phyloP scores from a whole-genome alignment of 2,113 vertebrate genomes.

The Saiga tatarica region DNA sequence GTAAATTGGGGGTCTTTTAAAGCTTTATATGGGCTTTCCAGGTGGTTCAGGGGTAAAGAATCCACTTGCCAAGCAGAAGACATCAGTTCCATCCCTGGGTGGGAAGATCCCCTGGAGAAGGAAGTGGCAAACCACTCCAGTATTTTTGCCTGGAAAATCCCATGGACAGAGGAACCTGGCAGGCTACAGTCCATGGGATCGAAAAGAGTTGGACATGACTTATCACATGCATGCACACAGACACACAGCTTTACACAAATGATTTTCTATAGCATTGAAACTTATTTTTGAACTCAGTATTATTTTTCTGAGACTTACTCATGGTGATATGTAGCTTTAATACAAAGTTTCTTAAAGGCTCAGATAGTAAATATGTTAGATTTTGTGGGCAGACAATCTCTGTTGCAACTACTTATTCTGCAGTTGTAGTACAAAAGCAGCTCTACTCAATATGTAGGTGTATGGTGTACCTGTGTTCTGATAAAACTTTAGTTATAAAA shows the following conservation, averaged over 20 bases:
- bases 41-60: background rate
- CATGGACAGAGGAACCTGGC: background rate
- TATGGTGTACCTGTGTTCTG: background rate
- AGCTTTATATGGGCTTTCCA: background rate
- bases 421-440: background rate
- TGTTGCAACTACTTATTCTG: background rate
- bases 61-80: background rate
- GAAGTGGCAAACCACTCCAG: background rate
- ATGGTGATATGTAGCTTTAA: background rate
- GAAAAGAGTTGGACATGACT: background rate
- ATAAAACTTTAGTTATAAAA: background rate
- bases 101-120: background rate
- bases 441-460: background rate
- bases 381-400: background rate
- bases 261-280: background rate
- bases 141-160: background rate
- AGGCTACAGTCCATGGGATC: background rate
- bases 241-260: background rate
- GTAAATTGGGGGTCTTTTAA: background rate
- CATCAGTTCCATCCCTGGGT: background rate
- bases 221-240: background rate
- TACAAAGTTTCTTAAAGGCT: background rate
- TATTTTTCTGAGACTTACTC: background rate
- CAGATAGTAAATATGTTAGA: background rate
- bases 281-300: background rate